These are phyloP conservation scores for Lethenteron reissneri DNA, from an alignment of 2,113 vertebrate genomes.

Conservation along the genomic window DNA sequence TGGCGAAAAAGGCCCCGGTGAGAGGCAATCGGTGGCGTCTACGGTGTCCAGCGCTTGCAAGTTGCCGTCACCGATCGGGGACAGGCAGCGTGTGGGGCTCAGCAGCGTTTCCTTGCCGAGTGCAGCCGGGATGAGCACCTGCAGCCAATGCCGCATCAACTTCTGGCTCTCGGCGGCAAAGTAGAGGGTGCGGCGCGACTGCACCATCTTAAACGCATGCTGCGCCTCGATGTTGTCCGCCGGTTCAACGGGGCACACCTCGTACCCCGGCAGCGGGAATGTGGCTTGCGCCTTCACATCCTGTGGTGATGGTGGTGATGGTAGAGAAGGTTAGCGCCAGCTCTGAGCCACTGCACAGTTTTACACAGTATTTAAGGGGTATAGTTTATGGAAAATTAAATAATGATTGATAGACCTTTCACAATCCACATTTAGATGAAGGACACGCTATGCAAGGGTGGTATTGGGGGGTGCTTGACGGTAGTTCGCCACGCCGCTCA, in stretches of 20 bases:
- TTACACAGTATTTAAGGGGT: too few species aligned
- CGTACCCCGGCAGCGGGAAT: conserved; percentile 57
- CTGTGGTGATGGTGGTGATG: conserved; percentile 17
- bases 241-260: conserved; percentile 44
- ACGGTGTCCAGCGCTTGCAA: too few species aligned
- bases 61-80: too few species aligned
- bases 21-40: too few species aligned
- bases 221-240: conserved; percentile 51
- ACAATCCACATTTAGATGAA: too few species aligned
- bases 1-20: too few species aligned
- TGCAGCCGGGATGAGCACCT: conserved; percentile 39
- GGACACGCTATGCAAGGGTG: too few species aligned
- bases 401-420: too few species aligned
- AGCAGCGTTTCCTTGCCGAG: conserved; percentile 31
- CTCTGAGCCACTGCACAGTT: neutral
- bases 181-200: conserved; percentile 61
- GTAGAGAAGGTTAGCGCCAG: neutral
- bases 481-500: too few species aligned
- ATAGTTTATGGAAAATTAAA: too few species aligned
- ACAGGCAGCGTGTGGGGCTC: too few species aligned
- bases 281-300: conserved; percentile 70
- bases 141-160: conserved; percentile 52
- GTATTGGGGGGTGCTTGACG: too few species aligned
- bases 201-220: conserved; percentile 55
- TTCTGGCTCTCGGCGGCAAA: conserved; percentile 63